Base-by-base conservation (phyloP, 2,888 invertebrate genomes). In the Xylocampa areola region DNA sequence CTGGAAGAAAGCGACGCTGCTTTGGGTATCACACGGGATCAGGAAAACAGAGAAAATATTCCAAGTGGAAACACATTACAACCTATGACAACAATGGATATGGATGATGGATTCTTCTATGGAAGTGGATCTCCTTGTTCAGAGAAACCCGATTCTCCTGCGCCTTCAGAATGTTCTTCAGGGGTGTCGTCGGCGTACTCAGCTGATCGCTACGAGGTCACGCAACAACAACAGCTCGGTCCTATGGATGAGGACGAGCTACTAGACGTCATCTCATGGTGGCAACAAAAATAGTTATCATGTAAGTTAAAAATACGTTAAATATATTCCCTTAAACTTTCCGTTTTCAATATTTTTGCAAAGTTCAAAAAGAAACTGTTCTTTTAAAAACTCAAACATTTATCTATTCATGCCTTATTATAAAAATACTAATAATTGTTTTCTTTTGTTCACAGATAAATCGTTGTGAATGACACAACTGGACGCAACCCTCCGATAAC, bases 201-300 rank as follows among this genome's bases (percentile, higher is more conserved):
- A 21, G 84, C 89, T 40, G 92, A 94, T 71, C 85, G 92, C 51
- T 91, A 93, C 70, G 92, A 93, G 67, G 86, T 84, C 63, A 83
- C 90, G 4, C 81, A 89, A 43, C 94, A 94, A 61, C 94, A 95
- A 39, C 92, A 95, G 68, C 92, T 95, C 59, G 97, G 96, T 58
- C 96, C 97, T 4, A 97, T 97, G 94, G 97, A 97, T 82, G 98
- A 97, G 85, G 98, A 98, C 74, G 98, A 98, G 80, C 95, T 98
- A 5, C 94, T 98, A 27, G 98, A 98, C 79, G 97, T 96, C 70
- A 97, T 97, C 76, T 96, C 96, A 43, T 97, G 96, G 95, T 97
- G 97, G 97, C 97, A 97, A 82, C 96, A 97, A 83, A 95, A 95
- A 93, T 94, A 94, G 82, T 77, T 47, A 73, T 74, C 76, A 73